Conservation (phyloP, 1,140 invertebrate genomes). For the Platorchestia sp. region DNA sequence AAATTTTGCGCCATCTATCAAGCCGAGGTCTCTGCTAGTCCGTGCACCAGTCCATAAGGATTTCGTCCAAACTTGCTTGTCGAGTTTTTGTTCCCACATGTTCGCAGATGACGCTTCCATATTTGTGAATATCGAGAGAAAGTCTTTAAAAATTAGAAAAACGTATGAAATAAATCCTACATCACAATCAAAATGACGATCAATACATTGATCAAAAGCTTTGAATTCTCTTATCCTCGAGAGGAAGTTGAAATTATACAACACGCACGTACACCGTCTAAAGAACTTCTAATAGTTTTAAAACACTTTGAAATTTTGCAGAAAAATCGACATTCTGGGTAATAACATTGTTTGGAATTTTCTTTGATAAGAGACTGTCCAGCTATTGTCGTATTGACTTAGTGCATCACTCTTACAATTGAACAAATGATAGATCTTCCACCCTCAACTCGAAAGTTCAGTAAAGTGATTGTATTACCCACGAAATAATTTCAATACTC, state of each 20-base stretch:
- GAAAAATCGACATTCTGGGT: background rate
- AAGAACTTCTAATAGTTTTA: background rate
- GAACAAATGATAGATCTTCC: background rate
- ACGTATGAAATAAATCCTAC: background rate
- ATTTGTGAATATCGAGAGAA: background rate
- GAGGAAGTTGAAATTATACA: background rate
- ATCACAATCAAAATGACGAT: background rate
- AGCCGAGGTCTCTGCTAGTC: background rate
- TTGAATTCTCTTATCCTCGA: background rate
- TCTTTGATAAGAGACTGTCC: background rate
- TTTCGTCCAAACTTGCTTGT: background rate
- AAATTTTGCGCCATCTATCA: background rate
- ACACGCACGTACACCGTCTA: background rate
- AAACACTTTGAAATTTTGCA: background rate
- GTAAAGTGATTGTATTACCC: background rate
- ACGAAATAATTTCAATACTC: background rate
- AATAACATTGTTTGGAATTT: background rate
- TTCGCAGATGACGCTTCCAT: conserved; percentile 6
- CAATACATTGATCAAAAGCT: background rate
- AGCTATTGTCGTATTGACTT: background rate
- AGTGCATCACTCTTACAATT: too few species aligned
- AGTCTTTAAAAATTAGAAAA: background rate
- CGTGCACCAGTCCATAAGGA: background rate
- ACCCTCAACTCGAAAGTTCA: background rate
- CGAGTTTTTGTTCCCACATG: background rate